A percentile compares a stretch with the other conserved stretches of the same genome.
phyloP scores from a whole-genome alignment of 2,797 vertebrate species.

The Eulemur coronatus region DNA sequence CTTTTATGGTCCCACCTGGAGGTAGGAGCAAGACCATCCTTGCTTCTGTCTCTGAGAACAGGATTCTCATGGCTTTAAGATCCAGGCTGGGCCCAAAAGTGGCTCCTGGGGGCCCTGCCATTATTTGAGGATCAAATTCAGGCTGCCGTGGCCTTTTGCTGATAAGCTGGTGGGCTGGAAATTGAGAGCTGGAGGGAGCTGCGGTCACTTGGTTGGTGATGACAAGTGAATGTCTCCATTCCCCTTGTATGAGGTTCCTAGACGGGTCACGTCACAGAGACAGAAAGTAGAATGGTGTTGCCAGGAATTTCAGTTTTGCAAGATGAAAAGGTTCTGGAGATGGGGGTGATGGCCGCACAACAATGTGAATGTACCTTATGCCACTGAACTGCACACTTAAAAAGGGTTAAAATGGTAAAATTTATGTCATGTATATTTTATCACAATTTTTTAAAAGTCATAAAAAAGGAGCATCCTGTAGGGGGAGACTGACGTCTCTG shows the following conservation, averaged over 20 bases:
- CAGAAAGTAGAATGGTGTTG: background rate
- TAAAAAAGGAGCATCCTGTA: background rate
- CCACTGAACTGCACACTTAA: background rate
- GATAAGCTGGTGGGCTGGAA: background rate
- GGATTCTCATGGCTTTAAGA: background rate
- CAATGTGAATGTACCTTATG: background rate
- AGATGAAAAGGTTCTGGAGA: background rate
- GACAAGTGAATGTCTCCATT: background rate
- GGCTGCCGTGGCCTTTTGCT: background rate
- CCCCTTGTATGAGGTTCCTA: background rate
- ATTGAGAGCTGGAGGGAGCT: background rate
- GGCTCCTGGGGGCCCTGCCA: too few species aligned
- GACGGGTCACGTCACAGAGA: background rate
- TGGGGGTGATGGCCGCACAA: rapidly evolving
- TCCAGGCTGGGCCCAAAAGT: too few species aligned
- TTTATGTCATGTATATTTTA: background rate
- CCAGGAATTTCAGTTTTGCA: background rate
- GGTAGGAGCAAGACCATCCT: too few species aligned
- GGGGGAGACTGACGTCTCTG: background rate
- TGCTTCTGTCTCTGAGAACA: background rate
- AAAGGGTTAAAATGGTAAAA: background rate
- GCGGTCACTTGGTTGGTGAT: background rate
- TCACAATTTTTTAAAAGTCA: background rate
- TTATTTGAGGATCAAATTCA: background rate
- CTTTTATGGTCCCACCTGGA: background rate